phyloP scores from a whole-genome alignment of 2,797 vertebrate species.

The Lithobates pipiens region DNA sequence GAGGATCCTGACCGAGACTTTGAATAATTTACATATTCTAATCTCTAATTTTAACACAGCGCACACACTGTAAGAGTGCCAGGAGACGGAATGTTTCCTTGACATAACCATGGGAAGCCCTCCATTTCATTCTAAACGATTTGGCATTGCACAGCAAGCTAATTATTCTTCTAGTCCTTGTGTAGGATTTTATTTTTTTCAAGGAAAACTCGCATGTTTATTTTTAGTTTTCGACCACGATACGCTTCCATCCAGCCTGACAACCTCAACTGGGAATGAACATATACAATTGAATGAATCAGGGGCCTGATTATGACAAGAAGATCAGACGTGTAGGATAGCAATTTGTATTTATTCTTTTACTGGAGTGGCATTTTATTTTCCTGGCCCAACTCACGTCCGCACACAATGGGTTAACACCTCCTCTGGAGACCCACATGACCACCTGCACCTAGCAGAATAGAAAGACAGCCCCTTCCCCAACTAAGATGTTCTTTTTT shows the following conservation, averaged over 20 bases:
- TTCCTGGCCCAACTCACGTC: no score
- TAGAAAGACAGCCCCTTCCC: no score
- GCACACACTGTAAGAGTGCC: constrained; percentile 5
- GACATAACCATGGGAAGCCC: constrained; percentile 31
- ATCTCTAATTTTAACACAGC: not conserved
- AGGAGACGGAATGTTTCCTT: constrained; percentile 23
- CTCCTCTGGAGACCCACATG: no score
- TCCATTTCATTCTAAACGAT: constrained; percentile 24
- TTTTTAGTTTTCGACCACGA: constrained; percentile 14
- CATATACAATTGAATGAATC: not conserved
- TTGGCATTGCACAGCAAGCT: constrained; percentile 26
- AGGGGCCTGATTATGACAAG: not conserved
- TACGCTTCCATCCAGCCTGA: constrained; percentile 9
- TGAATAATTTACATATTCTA: constrained; percentile 22
- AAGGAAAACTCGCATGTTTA: constrained; percentile 36
- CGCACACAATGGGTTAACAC: no score
- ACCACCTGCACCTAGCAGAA: no score
- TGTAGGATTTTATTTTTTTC: constrained; percentile 25
- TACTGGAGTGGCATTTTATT: not conserved
- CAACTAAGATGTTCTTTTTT: no score
- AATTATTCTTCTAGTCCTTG: constrained; percentile 29
- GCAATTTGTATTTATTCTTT: not conserved
- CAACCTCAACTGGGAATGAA: constrained; percentile 2
- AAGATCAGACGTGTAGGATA: not conserved
- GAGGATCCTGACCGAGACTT: not conserved